phyloP scores from a whole-genome alignment of 1,140 invertebrate species.

The Ceratosolen solmsi region DNA sequence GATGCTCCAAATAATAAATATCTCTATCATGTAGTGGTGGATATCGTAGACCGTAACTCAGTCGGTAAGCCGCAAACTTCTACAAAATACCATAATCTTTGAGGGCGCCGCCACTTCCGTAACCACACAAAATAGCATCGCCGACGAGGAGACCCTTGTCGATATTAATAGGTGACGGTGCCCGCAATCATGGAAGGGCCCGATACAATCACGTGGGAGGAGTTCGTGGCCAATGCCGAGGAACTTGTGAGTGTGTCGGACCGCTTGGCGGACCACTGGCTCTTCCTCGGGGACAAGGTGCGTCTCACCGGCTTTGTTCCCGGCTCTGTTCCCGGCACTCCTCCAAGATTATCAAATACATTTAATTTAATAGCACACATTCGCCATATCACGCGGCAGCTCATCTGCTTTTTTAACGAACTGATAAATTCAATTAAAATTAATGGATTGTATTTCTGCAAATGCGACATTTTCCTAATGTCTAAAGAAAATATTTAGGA shows the following conservation, averaged over 20 bases:
- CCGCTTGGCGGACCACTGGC: slow-evolving; percentile 66
- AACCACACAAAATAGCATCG: too few relatives aligned
- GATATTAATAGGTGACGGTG: background rate
- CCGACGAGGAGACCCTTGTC: too few relatives aligned
- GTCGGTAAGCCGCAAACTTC: background rate
- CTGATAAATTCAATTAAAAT: too few relatives aligned
- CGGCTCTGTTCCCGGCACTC: background rate
- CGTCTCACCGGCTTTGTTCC: background rate
- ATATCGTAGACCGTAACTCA: background rate
- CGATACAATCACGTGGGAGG: slow-evolving; percentile 70
- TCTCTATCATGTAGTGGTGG: too few relatives aligned
- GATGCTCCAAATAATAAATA: too few relatives aligned
- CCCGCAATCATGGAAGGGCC: slow-evolving; percentile 62
- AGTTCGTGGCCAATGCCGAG: slow-evolving; percentile 66
- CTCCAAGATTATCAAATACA: slow-evolving; percentile 15
- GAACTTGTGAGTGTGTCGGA: slow-evolving; percentile 60
- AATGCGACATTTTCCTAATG: too few relatives aligned
- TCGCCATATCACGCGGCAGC: background rate
- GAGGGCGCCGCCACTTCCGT: too few relatives aligned
- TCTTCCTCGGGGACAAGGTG: slow-evolving; percentile 67
- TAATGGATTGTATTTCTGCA: too few relatives aligned
- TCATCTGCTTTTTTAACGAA: too few relatives aligned
- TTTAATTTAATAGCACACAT: background rate
- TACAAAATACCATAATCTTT: too few relatives aligned
- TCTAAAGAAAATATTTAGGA: too few relatives aligned